Conservation (phyloP, 2,888 invertebrate genomes). For the Melieria picta region DNA sequence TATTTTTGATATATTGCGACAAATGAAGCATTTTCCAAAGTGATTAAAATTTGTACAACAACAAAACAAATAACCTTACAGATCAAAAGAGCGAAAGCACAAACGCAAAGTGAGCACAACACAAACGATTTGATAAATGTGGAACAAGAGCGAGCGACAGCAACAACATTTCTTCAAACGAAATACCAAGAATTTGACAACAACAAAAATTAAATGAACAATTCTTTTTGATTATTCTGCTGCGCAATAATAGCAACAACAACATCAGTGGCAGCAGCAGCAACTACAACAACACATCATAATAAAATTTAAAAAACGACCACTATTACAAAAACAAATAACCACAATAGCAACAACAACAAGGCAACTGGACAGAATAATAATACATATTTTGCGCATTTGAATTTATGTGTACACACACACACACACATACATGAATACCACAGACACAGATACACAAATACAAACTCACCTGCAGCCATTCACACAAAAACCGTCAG, state of each 20-base stretch:
- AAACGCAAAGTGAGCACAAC: no score
- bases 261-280: slow-evolving; percentile 7
- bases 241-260: slow-evolving; percentile 27
- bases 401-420: slow-evolving; percentile 26
- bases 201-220: slow-evolving; percentile 18
- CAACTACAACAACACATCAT: background rate
- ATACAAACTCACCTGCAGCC: background rate
- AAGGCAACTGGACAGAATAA: slow-evolving; percentile 1
- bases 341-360: slow-evolving; percentile 10
- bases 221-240: slow-evolving; percentile 29
- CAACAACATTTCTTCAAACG: background rate
- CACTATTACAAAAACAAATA: background rate
- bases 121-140: no score
- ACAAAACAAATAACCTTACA: no score
- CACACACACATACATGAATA: background rate
- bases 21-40: no score
- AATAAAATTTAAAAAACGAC: slow-evolving; percentile 18
- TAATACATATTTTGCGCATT: slow-evolving; percentile 30
- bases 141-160: no score
- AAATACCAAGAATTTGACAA: slow-evolving; percentile 17
- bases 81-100: no score
- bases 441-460: background rate
- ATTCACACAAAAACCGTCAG: no score
- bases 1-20: no score
- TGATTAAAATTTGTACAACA: no score